Conservation (phyloP, 64 coral and sea anemone genomes). For the Actinia tenebrosa region DNA sequence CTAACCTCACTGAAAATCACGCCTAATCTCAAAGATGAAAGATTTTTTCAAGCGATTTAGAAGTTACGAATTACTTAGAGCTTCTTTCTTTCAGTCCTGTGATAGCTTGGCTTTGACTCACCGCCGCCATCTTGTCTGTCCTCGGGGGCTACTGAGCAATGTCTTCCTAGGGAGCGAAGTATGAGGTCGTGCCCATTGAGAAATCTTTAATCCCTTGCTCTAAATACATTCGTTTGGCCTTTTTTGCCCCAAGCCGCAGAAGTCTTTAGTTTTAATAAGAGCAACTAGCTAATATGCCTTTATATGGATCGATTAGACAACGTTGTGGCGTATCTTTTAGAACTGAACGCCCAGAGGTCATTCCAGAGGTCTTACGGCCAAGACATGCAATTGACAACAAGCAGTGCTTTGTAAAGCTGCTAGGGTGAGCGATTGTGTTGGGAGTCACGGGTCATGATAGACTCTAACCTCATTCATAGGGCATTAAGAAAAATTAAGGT, state of each 20-base stretch:
- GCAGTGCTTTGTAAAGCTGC: not conserved
- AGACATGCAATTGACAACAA: not conserved
- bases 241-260: constrained; percentile 1
- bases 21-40: not conserved
- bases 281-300: constrained; percentile 17
- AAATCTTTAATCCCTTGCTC: not conserved
- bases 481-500: not conserved
- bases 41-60: not conserved
- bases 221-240: constrained; percentile 28
- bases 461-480: not conserved
- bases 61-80: not conserved
- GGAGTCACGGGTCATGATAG: not conserved
- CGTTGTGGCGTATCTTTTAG: not conserved
- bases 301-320: constrained; percentile 21
- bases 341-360: constrained; percentile 11
- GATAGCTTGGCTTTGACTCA: not conserved
- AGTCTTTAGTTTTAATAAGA: constrained; percentile 12
- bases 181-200: not conserved
- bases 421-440: not conserved
- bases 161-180: not conserved
- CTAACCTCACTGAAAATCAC: not conserved
- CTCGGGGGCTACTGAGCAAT: not conserved
- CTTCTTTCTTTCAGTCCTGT: not conserved
- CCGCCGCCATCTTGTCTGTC: not conserved
- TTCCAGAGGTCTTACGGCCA: not conserved